Evolutionary conservation across 2,888 invertebrate genomes (phyloP), one percentile per base, ranked within the genome.

Genomic region (Drosophila anomalata): DNA sequence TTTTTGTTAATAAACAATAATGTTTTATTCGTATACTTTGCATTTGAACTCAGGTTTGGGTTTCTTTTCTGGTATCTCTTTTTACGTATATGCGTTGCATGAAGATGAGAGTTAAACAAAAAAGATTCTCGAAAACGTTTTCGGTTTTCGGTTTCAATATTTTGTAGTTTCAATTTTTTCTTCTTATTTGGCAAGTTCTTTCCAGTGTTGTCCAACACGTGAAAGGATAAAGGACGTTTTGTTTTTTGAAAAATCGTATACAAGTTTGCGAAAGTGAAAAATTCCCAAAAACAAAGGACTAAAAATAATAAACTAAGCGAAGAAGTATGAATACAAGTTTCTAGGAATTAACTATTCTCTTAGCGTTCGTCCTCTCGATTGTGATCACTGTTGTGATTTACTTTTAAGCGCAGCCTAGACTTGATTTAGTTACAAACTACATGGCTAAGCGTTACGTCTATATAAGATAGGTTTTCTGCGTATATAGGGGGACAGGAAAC

Each of bases 1-100:
- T 58, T 72, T 66, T 46, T 46, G 52, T 47, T 62, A 73, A 62
- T 79, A 80, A 84, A 87, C 87, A 89, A 87, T 87, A 81, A 87
- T 76, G 77, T 81, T 81, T 87, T 86, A 82, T 89, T 91, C 91
- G 91, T 91, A 91, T 91, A 91, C 92, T 90, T 90, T 91, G 90
- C 88, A 91, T 92, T 92, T 92, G 91, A 92, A 92, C 92, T 91
- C 89, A 91, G 90, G 91, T 91, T 91, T 89, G 87, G 89, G 75
- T 80, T 59, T 70, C 69, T 59, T 57, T 56, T 78, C 51, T 68
- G 77, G 72, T 74, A 76, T 71, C 73, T 72, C 76, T 66, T 79
- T 73, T 88, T 88, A 85, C 87, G 86, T 86, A 88, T 86, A 78
- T 87, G 81, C 84, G 80, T 85, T 85, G 83, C 83, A 74, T 77